Conservation (phyloP, 2,888 invertebrate species). For the Torymus tubicola region DNA sequence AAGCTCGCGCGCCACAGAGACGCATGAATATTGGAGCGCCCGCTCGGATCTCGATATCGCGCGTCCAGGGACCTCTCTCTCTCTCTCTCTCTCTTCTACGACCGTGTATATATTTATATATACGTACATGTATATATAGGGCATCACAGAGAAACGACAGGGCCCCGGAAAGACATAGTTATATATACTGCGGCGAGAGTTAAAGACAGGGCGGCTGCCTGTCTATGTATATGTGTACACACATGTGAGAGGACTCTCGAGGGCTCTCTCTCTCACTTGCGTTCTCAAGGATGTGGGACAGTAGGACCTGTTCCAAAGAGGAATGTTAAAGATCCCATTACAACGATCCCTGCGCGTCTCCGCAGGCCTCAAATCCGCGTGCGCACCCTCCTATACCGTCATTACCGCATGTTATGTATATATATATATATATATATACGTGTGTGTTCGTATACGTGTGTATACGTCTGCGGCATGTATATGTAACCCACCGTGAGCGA, state of each 20-base stretch:
- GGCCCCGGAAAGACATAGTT: not conserved
- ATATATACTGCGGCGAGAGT: not conserved
- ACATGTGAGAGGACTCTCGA: not conserved
- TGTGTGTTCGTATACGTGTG: too few relatives aligned
- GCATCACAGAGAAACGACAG: too few relatives aligned
- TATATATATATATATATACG: not conserved
- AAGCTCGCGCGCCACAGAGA: not conserved
- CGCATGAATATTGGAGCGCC: slow-evolving; percentile 38
- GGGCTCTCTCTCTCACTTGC: not conserved
- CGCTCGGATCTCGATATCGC: slow-evolving; percentile 6
- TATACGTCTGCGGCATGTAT: too few relatives aligned
- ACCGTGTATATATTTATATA: too few relatives aligned
- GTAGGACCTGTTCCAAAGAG: slow-evolving; percentile 68
- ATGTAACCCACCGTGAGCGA: not conserved
- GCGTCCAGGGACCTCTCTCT: slow-evolving; percentile 2
- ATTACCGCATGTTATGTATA: slow-evolving; percentile 14
- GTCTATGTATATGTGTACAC: not conserved
- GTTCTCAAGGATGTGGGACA: slow-evolving; percentile 63
- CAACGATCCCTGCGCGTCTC: slow-evolving; percentile 63
- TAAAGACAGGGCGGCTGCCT: slow-evolving; percentile 21
- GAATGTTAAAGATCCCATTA: slow-evolving; percentile 70
- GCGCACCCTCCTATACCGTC: not conserved
- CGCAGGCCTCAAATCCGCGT: not conserved
- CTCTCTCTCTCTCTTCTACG: not conserved
- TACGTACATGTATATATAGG: too few relatives aligned